Percentiles rank a stretch among this genome's conserved stretches.
These are phyloP conservation scores for Vulpes ferrilata DNA, from an alignment of 2,113 vertebrate species.

Conservation along the genomic window DNA sequence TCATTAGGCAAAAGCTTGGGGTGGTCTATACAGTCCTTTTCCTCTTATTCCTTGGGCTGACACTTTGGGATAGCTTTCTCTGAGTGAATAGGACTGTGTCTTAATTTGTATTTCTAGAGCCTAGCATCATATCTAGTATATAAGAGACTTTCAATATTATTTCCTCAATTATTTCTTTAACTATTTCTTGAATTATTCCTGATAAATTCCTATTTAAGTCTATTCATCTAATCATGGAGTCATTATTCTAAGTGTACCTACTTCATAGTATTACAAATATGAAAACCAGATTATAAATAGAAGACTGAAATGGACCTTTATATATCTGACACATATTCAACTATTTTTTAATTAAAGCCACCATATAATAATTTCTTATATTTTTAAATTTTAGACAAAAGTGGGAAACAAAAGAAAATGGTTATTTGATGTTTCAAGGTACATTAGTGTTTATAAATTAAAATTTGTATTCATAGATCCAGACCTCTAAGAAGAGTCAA, in stretches of 20 bases:
- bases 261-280: not conserved
- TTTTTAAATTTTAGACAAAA: not conserved
- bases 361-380: not conserved
- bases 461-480: not conserved
- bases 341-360: slow-evolving; percentile 1
- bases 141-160: not conserved
- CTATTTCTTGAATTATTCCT: not conserved
- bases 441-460: not conserved
- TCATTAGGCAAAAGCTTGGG: not conserved
- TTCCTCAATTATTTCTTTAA: not conserved
- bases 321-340: not conserved
- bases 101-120: not conserved
- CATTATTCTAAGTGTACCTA: not conserved
- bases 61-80: not conserved
- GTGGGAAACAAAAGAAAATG: not conserved
- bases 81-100: not conserved
- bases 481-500: not conserved
- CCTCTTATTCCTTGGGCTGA: not conserved
- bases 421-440: not conserved
- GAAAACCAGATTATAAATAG: not conserved
- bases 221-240: not conserved
- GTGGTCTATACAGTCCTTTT: not conserved
- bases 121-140: not conserved
- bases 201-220: not conserved
- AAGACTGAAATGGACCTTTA: not conserved